phyloP scores from a whole-genome alignment of 2,888 invertebrate genomes.

The Odontomyia ornata region DNA sequence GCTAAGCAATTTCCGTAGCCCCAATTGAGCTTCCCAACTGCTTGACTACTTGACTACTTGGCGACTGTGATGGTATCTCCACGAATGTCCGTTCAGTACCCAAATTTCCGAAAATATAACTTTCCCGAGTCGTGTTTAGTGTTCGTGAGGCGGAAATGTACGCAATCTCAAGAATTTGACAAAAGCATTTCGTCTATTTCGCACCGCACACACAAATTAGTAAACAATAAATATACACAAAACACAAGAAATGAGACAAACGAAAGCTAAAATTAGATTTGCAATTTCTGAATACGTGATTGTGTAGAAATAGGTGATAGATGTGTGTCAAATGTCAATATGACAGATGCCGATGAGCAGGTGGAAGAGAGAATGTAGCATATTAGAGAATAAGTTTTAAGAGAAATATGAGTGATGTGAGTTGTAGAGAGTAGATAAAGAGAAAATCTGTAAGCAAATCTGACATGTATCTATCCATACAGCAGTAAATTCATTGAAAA shows the following conservation, averaged over 20 bases:
- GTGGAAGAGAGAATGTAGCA: background rate
- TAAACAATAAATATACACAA: background rate
- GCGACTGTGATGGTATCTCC: conserved; percentile 4
- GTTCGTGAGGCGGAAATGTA: background rate
- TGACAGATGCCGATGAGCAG: conserved; percentile 19
- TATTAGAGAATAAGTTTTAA: too few species aligned
- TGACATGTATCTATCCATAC: too few species aligned
- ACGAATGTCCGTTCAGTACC: background rate
- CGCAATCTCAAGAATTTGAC: conserved; percentile 24
- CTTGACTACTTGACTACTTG: conserved; percentile 24
- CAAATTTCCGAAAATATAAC: background rate
- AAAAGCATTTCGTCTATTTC: conserved; percentile 22
- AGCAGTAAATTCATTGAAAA: too few species aligned
- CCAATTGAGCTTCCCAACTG: conserved; percentile 32
- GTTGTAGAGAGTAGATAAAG: too few species aligned
- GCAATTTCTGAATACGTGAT: conserved; percentile 1
- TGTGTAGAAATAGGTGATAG: background rate
- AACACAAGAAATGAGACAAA: background rate
- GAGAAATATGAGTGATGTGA: too few species aligned
- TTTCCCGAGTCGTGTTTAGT: background rate
- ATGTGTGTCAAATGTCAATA: conserved; percentile 10
- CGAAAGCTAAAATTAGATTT: conserved; percentile 35
- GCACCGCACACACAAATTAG: background rate
- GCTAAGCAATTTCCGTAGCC: conserved; percentile 7
- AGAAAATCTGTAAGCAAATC: too few species aligned